Conservation (phyloP, 2,113 vertebrate species). For the Sarotherodon lohbergeri region DNA sequence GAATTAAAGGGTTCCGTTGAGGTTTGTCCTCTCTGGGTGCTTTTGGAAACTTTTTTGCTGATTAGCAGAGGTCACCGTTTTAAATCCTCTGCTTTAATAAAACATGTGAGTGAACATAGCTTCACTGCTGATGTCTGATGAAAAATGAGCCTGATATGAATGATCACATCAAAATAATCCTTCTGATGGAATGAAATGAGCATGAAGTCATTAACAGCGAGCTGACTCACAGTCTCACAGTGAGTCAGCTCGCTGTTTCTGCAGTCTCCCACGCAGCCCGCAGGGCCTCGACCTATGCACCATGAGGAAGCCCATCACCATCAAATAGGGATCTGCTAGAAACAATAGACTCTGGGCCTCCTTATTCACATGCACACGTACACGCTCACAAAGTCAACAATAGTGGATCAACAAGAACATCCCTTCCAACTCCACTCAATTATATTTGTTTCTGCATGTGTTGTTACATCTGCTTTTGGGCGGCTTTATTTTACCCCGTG, state of each 20-base stretch:
- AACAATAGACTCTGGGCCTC: slow-evolving; percentile 83
- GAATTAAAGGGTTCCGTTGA: background rate
- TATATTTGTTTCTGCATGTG: slow-evolving; percentile 37
- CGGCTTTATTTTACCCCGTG: background rate
- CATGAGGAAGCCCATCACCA: slow-evolving; percentile 81
- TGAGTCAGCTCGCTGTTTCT: slow-evolving; percentile 66
- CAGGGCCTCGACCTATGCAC: slow-evolving; percentile 70
- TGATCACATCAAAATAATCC: background rate
- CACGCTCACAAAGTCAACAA: background rate
- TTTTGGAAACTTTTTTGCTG: background rate
- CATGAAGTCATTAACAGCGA: background rate
- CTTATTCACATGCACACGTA: slow-evolving; percentile 41
- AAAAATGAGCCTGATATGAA: background rate
- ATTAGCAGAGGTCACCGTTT: background rate
- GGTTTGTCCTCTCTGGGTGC: background rate
- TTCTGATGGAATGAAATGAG: background rate
- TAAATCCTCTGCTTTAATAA: background rate
- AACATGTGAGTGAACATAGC: background rate
- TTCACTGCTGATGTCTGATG: background rate
- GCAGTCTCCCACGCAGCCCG: slow-evolving; percentile 69
- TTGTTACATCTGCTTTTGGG: slow-evolving; percentile 36
- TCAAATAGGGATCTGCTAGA: slow-evolving; percentile 87
- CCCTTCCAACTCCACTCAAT: background rate
- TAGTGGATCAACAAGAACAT: slow-evolving; percentile 29
- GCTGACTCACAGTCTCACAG: slow-evolving; percentile 72